Evolutionary conservation across 1,140 invertebrate species (phyloP).

Genomic region (Zaprionus africanus): DNA sequence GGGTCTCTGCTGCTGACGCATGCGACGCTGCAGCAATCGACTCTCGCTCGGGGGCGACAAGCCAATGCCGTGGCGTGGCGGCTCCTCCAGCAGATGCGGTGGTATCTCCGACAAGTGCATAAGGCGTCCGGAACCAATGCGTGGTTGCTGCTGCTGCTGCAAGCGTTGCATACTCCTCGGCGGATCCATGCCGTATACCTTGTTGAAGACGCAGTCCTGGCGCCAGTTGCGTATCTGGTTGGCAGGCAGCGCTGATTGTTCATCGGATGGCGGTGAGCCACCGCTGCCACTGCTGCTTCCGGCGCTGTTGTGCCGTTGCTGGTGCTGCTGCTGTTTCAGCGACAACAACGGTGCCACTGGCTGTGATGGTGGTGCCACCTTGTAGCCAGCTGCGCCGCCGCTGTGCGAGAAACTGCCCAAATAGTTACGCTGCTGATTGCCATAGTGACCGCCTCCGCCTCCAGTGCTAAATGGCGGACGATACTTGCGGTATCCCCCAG

Average conservation of each 20-base stretch:
- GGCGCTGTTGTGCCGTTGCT: slow-evolving; percentile 44
- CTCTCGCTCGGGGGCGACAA: slow-evolving; percentile 94
- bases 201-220: slow-evolving; percentile 74
- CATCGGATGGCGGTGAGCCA: slow-evolving; percentile 77
- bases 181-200: slow-evolving; percentile 63
- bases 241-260: slow-evolving; percentile 48
- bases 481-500: slow-evolving; percentile 64
- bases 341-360: slow-evolving; percentile 34
- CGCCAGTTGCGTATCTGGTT: slow-evolving; percentile 78
- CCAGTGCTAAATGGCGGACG: slow-evolving; percentile 72
- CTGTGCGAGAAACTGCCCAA: slow-evolving; percentile 75
- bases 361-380: slow-evolving; percentile 44
- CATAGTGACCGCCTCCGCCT: slow-evolving; percentile 66
- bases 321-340: slow-evolving; percentile 43
- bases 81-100: slow-evolving; percentile 62
- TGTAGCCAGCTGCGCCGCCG: slow-evolving; percentile 64
- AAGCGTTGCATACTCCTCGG: slow-evolving; percentile 34
- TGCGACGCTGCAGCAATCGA: slow-evolving; percentile 91
- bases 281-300: slow-evolving; percentile 62
- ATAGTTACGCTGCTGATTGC: slow-evolving; percentile 79
- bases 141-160: slow-evolving; percentile 44
- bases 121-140: slow-evolving; percentile 69
- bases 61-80: slow-evolving; percentile 86
- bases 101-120: slow-evolving; percentile 51
- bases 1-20: slow-evolving; percentile 64